These are phyloP conservation scores for Emydura subglobosa DNA, from an alignment of 2,113 vertebrate genomes.

Conservation along the genomic window DNA sequence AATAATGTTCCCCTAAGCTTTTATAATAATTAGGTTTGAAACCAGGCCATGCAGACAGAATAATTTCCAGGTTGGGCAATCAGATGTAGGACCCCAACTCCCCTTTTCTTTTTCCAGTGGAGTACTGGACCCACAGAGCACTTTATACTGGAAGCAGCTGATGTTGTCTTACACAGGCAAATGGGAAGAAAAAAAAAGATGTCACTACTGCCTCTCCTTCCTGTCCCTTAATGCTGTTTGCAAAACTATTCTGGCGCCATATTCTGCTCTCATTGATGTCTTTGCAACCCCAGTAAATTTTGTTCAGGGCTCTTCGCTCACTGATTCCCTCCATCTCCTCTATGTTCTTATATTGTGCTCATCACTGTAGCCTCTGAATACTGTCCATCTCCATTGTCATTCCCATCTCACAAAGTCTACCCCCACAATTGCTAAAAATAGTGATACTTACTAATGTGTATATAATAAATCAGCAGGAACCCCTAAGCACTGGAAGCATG, in stretches of 20 bases:
- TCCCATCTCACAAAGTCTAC: neutral
- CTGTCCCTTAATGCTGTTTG: neutral
- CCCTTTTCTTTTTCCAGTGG: neutral
- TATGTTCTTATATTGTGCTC: neutral
- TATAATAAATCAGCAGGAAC: neutral
- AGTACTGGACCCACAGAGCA: neutral
- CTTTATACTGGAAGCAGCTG: neutral
- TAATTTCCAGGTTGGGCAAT: slow-evolving; percentile 66
- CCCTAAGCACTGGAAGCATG: neutral
- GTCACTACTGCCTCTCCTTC: neutral
- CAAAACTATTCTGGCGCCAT: neutral
- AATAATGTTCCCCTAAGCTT: slow-evolving; percentile 61
- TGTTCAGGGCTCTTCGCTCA: neutral
- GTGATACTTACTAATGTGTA: neutral
- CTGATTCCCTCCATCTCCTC: neutral
- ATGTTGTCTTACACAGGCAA: neutral
- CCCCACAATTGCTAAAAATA: neutral
- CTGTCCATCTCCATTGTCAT: neutral
- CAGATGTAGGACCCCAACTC: neutral
- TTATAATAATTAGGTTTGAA: slow-evolving; percentile 70
- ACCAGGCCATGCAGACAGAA: slow-evolving; percentile 39
- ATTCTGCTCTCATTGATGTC: neutral
- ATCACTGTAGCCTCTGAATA: neutral
- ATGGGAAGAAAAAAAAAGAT: neutral
- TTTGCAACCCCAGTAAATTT: neutral